Evolutionary conservation across 2,888 invertebrate species (phyloP), one percentile per base, ranked within the genome.

Genomic region (Noctua janthe): DNA sequence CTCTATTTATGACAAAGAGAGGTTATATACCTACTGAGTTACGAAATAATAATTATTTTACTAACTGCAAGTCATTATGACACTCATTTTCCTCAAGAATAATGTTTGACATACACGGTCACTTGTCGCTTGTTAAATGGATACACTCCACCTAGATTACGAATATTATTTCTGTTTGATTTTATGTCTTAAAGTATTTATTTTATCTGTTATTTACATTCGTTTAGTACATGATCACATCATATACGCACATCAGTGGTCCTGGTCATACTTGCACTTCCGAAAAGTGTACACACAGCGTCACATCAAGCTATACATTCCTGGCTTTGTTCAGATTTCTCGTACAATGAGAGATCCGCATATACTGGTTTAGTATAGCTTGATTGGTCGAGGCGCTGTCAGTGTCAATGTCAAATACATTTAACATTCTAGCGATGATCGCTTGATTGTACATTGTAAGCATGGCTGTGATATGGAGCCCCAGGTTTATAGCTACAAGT

Each of bases 71-170:
- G 69, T 77, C 78, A 70, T 56, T 54, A 7, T 49, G 54, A 78
- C 62, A 39, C 0, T 66, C 23, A 49, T 62, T 83, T 83, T 70
- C 78, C 49, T 64, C 54, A 49, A 83, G 54, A 56, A 43, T 43
- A 39, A 75, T 70, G 64, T 83, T 83, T 83, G 62, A 49, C 49
- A 76, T 54, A 66, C 69, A 70, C 69, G 54, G 54, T 83, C 81
- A 81, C 54, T 78, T 71, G 62, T 70, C 78, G 23, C 62, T 11
- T 51, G 39, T 47, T 70, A 43, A 77, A 83, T 83, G 54, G 39
- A 49, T 54, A 76, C 35, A 69, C 29, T 76, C 51, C 54, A 56
- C 64, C 74, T 81, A 47, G 54, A 39, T 54, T 54, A 29, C 39
- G 47, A 39, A 29, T 29, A 47, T 17, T 72, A 71, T 71, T 71